phyloP scores from a whole-genome alignment of 1,140 invertebrate species.

The Saccostrea cuccullata region DNA sequence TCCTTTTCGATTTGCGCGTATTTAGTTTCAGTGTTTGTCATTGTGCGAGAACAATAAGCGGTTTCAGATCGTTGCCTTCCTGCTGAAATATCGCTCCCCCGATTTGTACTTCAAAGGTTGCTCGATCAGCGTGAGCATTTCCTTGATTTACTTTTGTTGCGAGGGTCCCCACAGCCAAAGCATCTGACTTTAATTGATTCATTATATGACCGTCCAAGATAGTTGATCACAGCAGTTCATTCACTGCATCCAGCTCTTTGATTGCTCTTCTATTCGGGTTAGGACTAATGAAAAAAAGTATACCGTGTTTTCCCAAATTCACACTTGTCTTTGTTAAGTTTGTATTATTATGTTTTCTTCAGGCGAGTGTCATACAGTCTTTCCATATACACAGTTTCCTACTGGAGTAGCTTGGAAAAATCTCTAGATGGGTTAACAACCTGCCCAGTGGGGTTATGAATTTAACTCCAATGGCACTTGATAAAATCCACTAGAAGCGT shows the following conservation, averaged over 20 bases:
- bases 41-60: too few species aligned
- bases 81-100: too few species aligned
- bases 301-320: constrained; percentile 72
- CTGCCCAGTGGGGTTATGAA: constrained; percentile 58
- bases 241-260: constrained; percentile 67
- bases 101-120: constrained; percentile 77
- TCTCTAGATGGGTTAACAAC: too few species aligned
- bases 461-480: constrained; percentile 41
- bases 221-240: constrained; percentile 77
- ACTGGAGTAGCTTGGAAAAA: constrained; percentile 46
- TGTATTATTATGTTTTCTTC: constrained; percentile 69
- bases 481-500: constrained; percentile 46
- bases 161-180: constrained; percentile 43
- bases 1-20: too few species aligned
- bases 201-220: constrained; percentile 73
- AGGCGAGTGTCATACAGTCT: constrained; percentile 39
- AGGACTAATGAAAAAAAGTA: constrained; percentile 53
- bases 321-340: constrained; percentile 78
- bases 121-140: not conserved
- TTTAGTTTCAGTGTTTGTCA: too few species aligned
- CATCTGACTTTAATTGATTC: constrained; percentile 44
- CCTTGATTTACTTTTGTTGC: constrained; percentile 39
- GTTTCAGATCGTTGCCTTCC: too few species aligned
- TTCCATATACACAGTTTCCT: constrained; percentile 44
- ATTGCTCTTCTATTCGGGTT: constrained; percentile 75